A percentile compares a stretch with the other conserved stretches of the same genome.
These are phyloP conservation scores for Amphipoea oculea DNA, from an alignment of 2,888 invertebrate species.

Conservation along the genomic window DNA sequence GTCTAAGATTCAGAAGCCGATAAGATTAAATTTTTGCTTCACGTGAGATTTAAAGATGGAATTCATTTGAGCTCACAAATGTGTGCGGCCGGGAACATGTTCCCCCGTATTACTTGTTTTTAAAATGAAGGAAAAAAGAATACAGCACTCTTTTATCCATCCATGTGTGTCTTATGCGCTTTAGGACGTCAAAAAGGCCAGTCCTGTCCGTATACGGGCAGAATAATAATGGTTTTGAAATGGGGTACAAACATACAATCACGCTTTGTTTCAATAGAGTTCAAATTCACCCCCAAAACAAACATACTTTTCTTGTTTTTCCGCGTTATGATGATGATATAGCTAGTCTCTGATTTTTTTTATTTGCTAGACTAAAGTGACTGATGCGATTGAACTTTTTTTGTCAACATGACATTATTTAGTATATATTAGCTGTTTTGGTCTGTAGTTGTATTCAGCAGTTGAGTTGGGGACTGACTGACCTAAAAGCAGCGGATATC, in stretches of 20 bases:
- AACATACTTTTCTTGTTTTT: neutral
- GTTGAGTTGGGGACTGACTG: neutral
- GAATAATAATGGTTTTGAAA: neutral
- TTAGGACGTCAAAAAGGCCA: constrained; percentile 7
- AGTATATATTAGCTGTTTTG: neutral
- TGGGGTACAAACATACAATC: neutral
- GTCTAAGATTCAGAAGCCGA: constrained; percentile 58
- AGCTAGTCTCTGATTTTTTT: no score
- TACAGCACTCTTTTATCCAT: neutral
- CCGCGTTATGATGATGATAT: neutral
- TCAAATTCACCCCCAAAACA: neutral
- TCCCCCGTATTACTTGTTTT: neutral
- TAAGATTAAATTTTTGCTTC: constrained; percentile 59
- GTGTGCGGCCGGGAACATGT: constrained; percentile 1
- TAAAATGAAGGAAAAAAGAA: neutral
- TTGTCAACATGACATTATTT: neutral
- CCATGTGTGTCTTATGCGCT: neutral
- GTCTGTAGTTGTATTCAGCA: neutral
- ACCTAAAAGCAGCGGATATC: neutral
- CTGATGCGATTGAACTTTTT: neutral
- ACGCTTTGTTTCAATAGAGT: neutral
- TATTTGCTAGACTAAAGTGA: neutral
- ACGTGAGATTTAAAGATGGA: constrained; percentile 46
- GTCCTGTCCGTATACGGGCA: no score
- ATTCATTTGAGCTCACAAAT: constrained; percentile 17